A percentile compares a stretch with the other conserved stretches of the same genome.
These are phyloP conservation scores for Ectropis crepuscularia DNA, from an alignment of 2,888 invertebrate species.

Conservation along the genomic window DNA sequence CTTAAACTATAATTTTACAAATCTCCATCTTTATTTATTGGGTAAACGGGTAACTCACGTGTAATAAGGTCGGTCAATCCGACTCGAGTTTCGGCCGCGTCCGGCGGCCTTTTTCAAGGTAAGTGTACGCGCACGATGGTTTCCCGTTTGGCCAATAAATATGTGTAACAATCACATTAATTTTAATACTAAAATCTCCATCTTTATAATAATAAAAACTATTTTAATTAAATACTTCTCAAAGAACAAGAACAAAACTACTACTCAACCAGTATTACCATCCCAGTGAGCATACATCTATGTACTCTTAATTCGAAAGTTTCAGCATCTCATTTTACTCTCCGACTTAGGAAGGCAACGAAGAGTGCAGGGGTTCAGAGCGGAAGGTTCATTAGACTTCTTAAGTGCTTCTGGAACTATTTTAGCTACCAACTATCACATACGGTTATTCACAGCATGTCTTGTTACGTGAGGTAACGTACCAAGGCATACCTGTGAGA, in stretches of 20 bases:
- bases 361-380: constrained; percentile 24
- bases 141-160: too few relatives aligned
- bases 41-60: too few relatives aligned
- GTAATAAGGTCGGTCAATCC: too few relatives aligned
- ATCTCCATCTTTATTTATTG: too few relatives aligned
- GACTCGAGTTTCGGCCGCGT: too few relatives aligned
- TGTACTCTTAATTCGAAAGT: constrained; percentile 47
- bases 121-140: too few relatives aligned
- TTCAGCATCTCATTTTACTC: constrained; percentile 49
- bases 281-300: constrained; percentile 21
- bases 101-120: too few relatives aligned
- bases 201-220: constrained; percentile 9
- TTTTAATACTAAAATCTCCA: too few relatives aligned
- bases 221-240: not conserved
- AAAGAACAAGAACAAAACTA: not conserved
- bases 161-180: too few relatives aligned
- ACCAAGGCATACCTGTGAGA: not conserved
- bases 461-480: not conserved
- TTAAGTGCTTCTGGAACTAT: constrained; percentile 7
- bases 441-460: constrained; percentile 1
- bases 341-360: constrained; percentile 23
- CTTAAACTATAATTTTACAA: too few relatives aligned
- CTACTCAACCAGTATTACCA: constrained; percentile 14
- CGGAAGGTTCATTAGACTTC: constrained; percentile 10
- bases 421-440: constrained; percentile 4